Base-by-base conservation (phyloP, 2,888 invertebrate genomes). In the Autographa gamma region DNA sequence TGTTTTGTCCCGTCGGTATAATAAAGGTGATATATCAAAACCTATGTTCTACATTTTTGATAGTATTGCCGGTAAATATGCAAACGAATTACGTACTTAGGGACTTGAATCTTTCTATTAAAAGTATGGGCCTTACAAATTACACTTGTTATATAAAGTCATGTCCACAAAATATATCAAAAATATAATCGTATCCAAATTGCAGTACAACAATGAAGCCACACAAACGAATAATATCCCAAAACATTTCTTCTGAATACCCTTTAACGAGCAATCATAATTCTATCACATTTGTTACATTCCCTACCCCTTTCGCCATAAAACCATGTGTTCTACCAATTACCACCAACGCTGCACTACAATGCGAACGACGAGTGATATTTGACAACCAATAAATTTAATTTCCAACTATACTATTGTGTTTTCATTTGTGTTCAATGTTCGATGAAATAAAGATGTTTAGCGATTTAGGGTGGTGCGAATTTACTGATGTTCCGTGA, bases 331-430 rank as follows among this genome's bases (percentile, higher is more conserved):
- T 93, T 91, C 81, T 77, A 86, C 87, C 95, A 92, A 95, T 95
- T 95, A 94, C 91, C 89, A 84, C 86, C 84, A 87, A 87, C 86
- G 89, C 77, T 82, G 82, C 83, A 74, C 60, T 52, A 91, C 88
- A 84, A 86, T 81, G 81, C 84, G 83, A 11, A 90, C 58, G 69
- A 93, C 93, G 93, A 94, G 93, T 94, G 93, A 88, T 90, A 91
- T 93, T 92, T 94, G 93, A 93, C 94, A 94, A 91, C 92, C 90
- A 89, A 94, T 94, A 94, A 95, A 95, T 95, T 93, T 85, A 90
- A 93, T 94, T 93, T 90, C 82, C 85, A 88, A 86, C 84, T 73
- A 77, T 87, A 67, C 77, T 83, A 87, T 90, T 93, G 92, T 93
- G 89, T 90, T 87, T 86, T 89, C 86, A 90, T 91, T 92, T 90